Conservation (phyloP, 2,113 vertebrate genomes). For the Motacilla tschutschensis region DNA sequence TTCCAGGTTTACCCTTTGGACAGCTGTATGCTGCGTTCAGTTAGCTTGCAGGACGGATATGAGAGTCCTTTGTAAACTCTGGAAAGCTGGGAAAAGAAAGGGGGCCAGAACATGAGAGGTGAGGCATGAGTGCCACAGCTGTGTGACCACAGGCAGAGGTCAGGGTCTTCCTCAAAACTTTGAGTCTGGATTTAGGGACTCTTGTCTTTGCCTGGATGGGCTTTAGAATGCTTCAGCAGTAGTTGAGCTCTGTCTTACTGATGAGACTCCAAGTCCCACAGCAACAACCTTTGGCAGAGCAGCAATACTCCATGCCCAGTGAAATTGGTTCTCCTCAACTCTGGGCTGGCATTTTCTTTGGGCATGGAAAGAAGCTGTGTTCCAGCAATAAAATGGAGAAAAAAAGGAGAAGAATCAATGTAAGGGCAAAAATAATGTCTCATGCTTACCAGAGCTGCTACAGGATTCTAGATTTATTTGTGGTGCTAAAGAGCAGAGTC, state of each 20-base stretch:
- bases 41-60: rapidly evolving
- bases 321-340: not conserved
- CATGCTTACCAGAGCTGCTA: not conserved
- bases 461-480: not conserved
- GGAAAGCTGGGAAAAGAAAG: not conserved
- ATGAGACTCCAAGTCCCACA: not conserved
- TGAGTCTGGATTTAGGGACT: not conserved
- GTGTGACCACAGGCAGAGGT: not conserved
- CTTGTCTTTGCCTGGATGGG: not conserved
- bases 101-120: not conserved
- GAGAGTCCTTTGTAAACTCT: not conserved
- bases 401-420: not conserved
- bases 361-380: rapidly evolving
- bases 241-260: not conserved
- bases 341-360: not conserved
- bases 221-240: not conserved
- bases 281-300: not conserved
- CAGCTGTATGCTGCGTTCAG: not conserved
- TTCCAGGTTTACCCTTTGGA: not conserved
- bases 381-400: not conserved
- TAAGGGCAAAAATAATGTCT: not conserved
- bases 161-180: not conserved
- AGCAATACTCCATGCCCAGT: not conserved
- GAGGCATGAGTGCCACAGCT: not conserved
- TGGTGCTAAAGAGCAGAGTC: not conserved